Conservation (phyloP, 2,113 vertebrate species). For the Tachysurus vachellii region DNA sequence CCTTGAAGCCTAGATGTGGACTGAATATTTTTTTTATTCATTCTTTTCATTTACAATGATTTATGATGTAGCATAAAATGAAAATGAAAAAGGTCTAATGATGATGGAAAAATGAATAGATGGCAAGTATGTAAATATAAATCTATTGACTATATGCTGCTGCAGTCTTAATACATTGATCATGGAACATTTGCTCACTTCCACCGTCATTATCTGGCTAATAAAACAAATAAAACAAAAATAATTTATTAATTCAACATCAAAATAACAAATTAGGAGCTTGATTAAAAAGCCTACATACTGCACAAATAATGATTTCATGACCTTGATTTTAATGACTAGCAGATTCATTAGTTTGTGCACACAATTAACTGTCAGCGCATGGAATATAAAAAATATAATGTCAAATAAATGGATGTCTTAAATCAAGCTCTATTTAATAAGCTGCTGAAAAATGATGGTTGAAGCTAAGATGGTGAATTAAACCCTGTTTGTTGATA, state of each 20-base stretch:
- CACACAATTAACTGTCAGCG: neutral
- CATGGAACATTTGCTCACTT: neutral
- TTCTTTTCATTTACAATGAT: neutral
- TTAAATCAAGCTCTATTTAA: neutral
- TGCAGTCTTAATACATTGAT: neutral
- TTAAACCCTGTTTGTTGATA: neutral
- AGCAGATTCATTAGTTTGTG: neutral
- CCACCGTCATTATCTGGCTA: neutral
- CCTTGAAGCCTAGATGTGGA: neutral
- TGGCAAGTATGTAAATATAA: neutral
- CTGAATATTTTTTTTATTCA: neutral
- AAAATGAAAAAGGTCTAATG: neutral
- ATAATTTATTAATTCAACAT: neutral
- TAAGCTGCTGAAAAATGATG: neutral
- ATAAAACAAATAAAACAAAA: neutral
- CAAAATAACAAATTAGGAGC: neutral
- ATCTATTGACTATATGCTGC: neutral
- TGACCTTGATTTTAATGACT: neutral
- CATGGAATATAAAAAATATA: neutral
- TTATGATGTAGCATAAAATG: neutral
- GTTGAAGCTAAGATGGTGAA: neutral
- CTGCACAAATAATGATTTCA: neutral
- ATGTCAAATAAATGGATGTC: neutral
- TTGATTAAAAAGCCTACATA: neutral
- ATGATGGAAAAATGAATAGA: neutral